Percentiles rank a stretch among this genome's conserved stretches.
These are phyloP conservation scores for Phrynosoma platyrhinos DNA, from an alignment of 2,113 vertebrate species.

Conservation along the genomic window DNA sequence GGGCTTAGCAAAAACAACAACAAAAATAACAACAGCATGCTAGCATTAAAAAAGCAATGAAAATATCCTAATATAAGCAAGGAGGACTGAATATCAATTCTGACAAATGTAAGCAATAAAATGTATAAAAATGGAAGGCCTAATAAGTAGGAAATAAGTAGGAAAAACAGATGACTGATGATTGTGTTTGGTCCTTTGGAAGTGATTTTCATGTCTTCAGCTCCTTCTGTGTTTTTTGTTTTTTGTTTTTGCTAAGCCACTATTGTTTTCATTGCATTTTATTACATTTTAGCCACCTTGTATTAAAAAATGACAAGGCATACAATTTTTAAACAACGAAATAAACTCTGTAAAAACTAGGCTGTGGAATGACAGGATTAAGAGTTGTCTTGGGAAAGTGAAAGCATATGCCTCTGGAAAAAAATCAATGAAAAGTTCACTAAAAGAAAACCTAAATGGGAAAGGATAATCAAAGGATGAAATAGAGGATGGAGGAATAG, in stretches of 20 bases:
- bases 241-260: background rate
- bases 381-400: background rate
- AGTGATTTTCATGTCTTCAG: no score
- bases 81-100: background rate
- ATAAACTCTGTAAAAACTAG: background rate
- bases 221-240: no score
- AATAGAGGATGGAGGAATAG: background rate
- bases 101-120: no score
- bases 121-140: no score
- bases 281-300: no score
- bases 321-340: background rate
- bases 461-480: slow-evolving; percentile 10
- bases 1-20: background rate
- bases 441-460: background rate
- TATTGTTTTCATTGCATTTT: background rate
- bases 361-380: background rate
- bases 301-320: background rate
- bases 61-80: background rate
- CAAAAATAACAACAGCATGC: background rate
- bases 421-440: slow-evolving; percentile 16
- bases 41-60: no score
- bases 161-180: no score
- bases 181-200: no score
- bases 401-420: background rate
- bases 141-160: no score